Base-by-base conservation (phyloP, 2,797 vertebrate genomes). In the Characodon lateralis region DNA sequence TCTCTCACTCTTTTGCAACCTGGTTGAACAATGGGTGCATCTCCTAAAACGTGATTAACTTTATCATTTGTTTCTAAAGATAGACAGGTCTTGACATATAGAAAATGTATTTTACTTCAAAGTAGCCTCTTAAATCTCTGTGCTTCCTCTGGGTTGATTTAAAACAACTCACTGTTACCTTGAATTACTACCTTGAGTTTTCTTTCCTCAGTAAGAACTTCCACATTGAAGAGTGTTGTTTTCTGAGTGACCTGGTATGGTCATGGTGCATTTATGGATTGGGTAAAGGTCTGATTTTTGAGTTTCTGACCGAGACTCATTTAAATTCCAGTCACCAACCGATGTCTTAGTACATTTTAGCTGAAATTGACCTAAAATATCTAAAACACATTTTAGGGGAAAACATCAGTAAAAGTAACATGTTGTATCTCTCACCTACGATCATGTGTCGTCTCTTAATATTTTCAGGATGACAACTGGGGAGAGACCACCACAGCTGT, bases 401-500 rank as follows among this genome's bases (percentile, higher is more conserved):
- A 1, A 7, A 20, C 63, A 8, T 41, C 31, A 20, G 6, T 20
- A 22, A 66, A 41, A 28, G 4, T 24, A 13, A 53, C 35, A 18
- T 61, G 26, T 31, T 10, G 18, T 5, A 24, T 71, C 9, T 53
- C 53, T 53, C 24, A 71, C n/a, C 20, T 5, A 13, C 18, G 2
- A 7, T 31, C 26, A 31, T 26, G 8, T 65, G 20, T 35, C 10
- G 4, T 66, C 31, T 61, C 22, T 22, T 61, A 8, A 0, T 59
- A 8, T 79, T 59, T 72, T n/a, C 74, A 99, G 98, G 98, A 99
- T 39, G 98, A 99, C 94, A 99, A 98, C 96, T 99, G 98, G 98
- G 98, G 97, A 0, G 98, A 99, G 94, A 99, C 98, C 18, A 99
- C 98, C 39, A 99, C 98, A 0, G 98, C 98, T 1, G 95, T 99